Conservation (phyloP, 2,113 vertebrate genomes). For the Clarias batrachus region DNA sequence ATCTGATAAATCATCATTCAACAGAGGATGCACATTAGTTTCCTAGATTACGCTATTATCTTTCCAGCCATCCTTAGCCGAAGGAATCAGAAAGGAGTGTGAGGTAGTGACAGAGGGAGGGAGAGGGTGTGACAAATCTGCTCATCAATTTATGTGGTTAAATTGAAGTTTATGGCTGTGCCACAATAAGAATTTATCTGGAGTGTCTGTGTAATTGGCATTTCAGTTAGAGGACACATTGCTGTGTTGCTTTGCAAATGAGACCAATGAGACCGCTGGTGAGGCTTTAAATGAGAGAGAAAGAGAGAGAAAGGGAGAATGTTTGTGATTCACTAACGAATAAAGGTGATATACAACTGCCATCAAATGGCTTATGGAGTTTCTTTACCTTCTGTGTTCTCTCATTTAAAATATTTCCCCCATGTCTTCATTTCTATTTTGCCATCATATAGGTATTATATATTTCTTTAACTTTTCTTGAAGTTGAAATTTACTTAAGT, state of each 20-base stretch:
- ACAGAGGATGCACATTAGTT: background rate
- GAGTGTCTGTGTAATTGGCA: conserved; percentile 52
- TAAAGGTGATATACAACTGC: background rate
- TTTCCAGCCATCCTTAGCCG: conserved; percentile 21
- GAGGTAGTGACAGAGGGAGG: background rate
- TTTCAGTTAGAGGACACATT: conserved; percentile 44
- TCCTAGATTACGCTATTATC: conserved; percentile 37
- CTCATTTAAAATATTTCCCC: conserved; percentile 60
- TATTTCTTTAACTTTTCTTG: background rate
- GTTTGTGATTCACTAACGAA: conserved; percentile 5
- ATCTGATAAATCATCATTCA: conserved; percentile 23
- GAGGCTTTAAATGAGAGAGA: conserved; percentile 16
- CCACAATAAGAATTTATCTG: conserved; percentile 46
- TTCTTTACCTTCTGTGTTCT: conserved; percentile 53
- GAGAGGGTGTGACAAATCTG: conserved; percentile 19
- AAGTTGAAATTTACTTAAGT: background rate
- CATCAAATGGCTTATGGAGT: conserved; percentile 83
- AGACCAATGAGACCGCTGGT: conserved; percentile 23
- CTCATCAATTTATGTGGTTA: conserved; percentile 43
- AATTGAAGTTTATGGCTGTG: conserved; percentile 49
- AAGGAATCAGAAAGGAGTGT: conserved; percentile 26
- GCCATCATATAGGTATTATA: background rate
- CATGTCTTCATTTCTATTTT: background rate
- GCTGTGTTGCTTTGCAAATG: conserved; percentile 30
- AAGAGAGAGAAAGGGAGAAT: conserved; percentile 11